phyloP scores from a whole-genome alignment of 2,797 vertebrate species.

The Carcharodon carcharias region DNA sequence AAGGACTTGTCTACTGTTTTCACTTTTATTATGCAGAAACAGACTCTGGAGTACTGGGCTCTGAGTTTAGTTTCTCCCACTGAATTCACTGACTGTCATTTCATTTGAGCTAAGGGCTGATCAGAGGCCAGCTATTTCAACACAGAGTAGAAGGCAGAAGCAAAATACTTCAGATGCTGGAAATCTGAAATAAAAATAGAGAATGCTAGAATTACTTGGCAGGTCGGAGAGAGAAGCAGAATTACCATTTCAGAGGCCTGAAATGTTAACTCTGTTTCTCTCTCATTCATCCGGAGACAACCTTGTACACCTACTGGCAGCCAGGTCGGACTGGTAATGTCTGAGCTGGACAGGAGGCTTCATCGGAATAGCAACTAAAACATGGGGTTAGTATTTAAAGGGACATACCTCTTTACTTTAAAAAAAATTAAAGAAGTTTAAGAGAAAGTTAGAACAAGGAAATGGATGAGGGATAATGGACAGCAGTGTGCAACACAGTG shows the following conservation, averaged over 20 bases:
- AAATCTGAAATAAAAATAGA: too few relatives aligned
- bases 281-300: not conserved
- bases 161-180: too few relatives aligned
- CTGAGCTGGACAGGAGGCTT: not conserved
- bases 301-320: not conserved
- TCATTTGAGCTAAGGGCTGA: not conserved
- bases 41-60: not conserved
- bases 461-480: not conserved
- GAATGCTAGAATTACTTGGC: too few relatives aligned
- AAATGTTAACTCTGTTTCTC: not conserved
- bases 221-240: not conserved
- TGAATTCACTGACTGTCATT: not conserved
- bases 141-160: not conserved
- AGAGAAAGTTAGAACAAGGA: not conserved
- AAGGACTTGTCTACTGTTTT: not conserved
- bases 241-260: too few relatives aligned
- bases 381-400: not conserved
- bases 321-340: not conserved
- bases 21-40: not conserved
- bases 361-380: not conserved
- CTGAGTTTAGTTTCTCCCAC: not conserved
- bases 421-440: not conserved
- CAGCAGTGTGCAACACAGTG: not conserved
- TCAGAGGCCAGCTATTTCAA: not conserved
- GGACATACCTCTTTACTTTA: not conserved